Percentiles rank a stretch among this genome's conserved stretches.
Conservation (phyloP, 2,113 vertebrate genomes). For the Neolamprologus devosi region DNA sequence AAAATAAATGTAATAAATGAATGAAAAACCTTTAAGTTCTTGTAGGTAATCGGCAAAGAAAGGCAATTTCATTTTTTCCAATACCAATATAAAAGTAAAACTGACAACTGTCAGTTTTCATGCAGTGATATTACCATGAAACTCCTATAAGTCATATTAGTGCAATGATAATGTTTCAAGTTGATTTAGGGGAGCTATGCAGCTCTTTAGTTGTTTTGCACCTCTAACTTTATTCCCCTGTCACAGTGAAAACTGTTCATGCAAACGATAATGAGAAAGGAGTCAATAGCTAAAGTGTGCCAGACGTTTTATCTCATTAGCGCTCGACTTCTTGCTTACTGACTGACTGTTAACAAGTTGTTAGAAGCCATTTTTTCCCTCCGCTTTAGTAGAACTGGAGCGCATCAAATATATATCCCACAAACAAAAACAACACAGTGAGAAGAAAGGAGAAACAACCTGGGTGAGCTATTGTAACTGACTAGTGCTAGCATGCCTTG, state of each 20-base stretch:
- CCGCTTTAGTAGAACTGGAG: not conserved
- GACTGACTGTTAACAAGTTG: not conserved
- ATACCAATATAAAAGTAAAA: not conserved
- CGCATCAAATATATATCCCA: not conserved
- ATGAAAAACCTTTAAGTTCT: accelerated
- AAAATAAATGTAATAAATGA: accelerated
- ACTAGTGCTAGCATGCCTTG: not conserved
- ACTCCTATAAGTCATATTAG: not conserved
- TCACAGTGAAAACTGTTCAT: not conserved
- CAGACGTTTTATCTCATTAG: not conserved
- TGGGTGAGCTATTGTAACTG: not conserved
- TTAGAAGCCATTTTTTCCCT: accelerated
- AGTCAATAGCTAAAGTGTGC: not conserved
- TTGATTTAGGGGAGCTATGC: not conserved
- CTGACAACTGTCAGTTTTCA: not conserved
- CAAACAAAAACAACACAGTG: not conserved
- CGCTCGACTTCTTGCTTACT: not conserved
- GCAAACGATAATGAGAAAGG: not conserved
- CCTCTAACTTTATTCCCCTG: not conserved
- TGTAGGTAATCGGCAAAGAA: accelerated
- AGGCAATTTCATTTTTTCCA: not conserved
- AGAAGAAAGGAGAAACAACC: not conserved
- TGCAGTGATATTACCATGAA: accelerated
- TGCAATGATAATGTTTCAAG: not conserved
- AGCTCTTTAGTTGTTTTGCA: not conserved